phyloP scores from a whole-genome alignment of 2,888 invertebrate genomes.

The Blomia tropicalis region DNA sequence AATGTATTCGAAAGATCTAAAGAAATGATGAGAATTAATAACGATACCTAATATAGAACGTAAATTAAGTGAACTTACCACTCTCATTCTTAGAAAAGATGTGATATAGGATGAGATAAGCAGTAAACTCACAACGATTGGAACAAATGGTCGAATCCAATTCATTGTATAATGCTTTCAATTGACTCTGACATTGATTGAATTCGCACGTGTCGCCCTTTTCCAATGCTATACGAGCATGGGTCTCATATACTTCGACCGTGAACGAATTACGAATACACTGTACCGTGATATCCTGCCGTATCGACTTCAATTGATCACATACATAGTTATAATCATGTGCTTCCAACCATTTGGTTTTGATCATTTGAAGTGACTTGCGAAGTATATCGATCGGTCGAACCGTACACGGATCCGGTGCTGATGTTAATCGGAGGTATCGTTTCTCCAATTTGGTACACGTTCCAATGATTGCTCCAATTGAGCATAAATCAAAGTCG shows the following conservation, averaged over 20 bases:
- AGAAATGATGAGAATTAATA: not conserved
- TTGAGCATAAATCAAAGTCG: slow-evolving; percentile 16
- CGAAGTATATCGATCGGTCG: slow-evolving; percentile 71
- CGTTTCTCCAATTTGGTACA: slow-evolving; percentile 87
- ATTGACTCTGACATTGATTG: slow-evolving; percentile 97
- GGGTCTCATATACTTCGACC: slow-evolving; percentile 95
- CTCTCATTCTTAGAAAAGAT: slow-evolving; percentile 93
- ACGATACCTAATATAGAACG: not conserved
- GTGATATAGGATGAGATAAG: slow-evolving; percentile 88
- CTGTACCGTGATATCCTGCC: slow-evolving; percentile 98
- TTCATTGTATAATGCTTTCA: slow-evolving; percentile 80
- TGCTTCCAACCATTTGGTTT: slow-evolving; percentile 70
- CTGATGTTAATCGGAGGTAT: slow-evolving; percentile 77
- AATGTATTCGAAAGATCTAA: slow-evolving; percentile 82
- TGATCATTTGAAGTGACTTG: slow-evolving; percentile 72
- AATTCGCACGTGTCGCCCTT: slow-evolving; percentile 97
- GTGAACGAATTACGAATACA: slow-evolving; percentile 85
- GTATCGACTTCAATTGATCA: slow-evolving; percentile 93
- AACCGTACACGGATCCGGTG: slow-evolving; percentile 77
- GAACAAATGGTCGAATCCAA: slow-evolving; percentile 35
- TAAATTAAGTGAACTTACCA: slow-evolving; percentile 45
- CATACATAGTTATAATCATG: slow-evolving; percentile 92
- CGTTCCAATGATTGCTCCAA: slow-evolving; percentile 64
- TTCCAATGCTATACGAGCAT: slow-evolving; percentile 90
- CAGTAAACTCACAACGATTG: slow-evolving; percentile 79